These are phyloP conservation scores for Rhinogobio ventralis DNA, from an alignment of 2,797 vertebrate species.

Conservation along the genomic window DNA sequence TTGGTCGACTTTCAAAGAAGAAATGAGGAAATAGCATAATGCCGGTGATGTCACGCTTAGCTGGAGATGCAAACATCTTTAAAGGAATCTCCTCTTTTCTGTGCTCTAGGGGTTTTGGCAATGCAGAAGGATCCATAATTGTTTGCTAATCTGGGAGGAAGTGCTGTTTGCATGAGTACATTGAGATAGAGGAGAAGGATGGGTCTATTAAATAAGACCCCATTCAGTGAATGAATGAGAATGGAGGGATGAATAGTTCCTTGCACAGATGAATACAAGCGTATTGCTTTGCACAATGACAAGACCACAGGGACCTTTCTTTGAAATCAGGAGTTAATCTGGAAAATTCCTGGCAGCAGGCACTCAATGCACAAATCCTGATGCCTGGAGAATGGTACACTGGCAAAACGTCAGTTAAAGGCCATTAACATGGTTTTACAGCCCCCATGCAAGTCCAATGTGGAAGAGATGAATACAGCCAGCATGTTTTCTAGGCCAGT, in stretches of 20 bases:
- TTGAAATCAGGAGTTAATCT: conserved; percentile 60
- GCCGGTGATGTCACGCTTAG: conserved; percentile 26
- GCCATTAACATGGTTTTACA: conserved; percentile 70
- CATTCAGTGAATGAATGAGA: conserved; percentile 41
- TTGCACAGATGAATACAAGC: conserved; percentile 52
- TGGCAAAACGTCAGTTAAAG: conserved; percentile 70
- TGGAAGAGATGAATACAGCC: conserved; percentile 62
- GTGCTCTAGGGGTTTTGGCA: conserved; percentile 41
- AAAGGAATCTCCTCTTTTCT: conserved; percentile 32
- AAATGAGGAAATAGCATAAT: conserved; percentile 20
- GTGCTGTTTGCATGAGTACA: conserved; percentile 44
- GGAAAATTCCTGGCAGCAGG: conserved; percentile 50
- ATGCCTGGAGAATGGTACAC: conserved; percentile 60
- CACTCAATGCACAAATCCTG: conserved; percentile 40
- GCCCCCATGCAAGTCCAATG: conserved; percentile 66
- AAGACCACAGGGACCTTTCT: conserved; percentile 46
- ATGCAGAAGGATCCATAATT: conserved; percentile 21
- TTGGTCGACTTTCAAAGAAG: conserved; percentile 28
- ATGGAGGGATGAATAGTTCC: conserved; percentile 47
- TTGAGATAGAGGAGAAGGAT: conserved; percentile 41
- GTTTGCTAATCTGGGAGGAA: conserved; percentile 39
- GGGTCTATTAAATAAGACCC: conserved; percentile 56
- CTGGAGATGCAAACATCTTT: conserved; percentile 33
- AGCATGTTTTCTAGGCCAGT: conserved; percentile 17
- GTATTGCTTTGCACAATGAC: conserved; percentile 51